phyloP scores from a whole-genome alignment of 2,113 vertebrate species.

The Paralichthys olivaceus region DNA sequence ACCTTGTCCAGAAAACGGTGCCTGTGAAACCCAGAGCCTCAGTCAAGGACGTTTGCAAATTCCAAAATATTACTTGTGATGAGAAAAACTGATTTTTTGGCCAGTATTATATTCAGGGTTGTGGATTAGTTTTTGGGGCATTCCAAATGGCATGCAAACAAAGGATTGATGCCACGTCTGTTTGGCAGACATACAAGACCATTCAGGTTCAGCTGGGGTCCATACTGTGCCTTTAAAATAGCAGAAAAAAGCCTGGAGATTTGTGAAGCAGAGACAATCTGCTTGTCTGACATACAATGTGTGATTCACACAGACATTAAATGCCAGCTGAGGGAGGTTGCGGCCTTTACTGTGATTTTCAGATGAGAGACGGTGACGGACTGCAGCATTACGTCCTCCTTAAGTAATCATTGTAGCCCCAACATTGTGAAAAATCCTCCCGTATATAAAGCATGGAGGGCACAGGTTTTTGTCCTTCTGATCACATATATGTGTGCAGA shows the following conservation, averaged over 20 bases:
- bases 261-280: conserved; percentile 40
- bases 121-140: not conserved
- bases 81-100: too few species aligned
- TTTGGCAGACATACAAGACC: conserved; percentile 20
- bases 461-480: conserved; percentile 50
- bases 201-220: conserved; percentile 38
- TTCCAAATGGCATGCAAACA: conserved; percentile 2
- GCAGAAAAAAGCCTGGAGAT: conserved; percentile 36
- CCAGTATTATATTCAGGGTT: not conserved
- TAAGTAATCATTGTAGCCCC: not conserved
- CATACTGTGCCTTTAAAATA: conserved; percentile 35
- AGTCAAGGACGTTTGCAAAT: not conserved
- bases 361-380: conserved; percentile 36
- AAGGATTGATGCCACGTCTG: not conserved
- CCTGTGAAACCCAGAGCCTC: not conserved
- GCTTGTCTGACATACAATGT: conserved; percentile 45
- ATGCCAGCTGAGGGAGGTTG: conserved; percentile 26
- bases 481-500: conserved; percentile 66
- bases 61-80: not conserved
- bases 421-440: not conserved
- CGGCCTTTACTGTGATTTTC: conserved; percentile 33
- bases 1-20: too few species aligned
- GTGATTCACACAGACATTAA: conserved; percentile 40
- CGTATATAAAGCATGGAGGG: conserved; percentile 14
- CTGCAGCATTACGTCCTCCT: conserved; percentile 2